A percentile compares a stretch with the other conserved stretches of the same genome.
Evolutionary conservation across 2,888 invertebrate species (phyloP).

Genomic region (Blera fallax): DNA sequence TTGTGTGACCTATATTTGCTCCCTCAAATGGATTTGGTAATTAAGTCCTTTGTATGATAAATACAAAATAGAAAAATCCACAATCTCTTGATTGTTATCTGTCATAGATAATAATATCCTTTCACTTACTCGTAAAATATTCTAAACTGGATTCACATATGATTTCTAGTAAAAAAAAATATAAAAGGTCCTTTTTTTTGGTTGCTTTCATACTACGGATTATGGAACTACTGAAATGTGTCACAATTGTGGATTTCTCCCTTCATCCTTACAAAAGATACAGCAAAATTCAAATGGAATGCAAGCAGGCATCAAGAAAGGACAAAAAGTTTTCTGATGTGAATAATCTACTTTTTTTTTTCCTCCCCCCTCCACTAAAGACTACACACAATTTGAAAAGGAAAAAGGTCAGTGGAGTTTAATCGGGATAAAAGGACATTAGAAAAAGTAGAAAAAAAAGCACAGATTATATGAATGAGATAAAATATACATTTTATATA

Average conservation of each 20-base stretch:
- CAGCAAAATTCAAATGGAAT: not conserved
- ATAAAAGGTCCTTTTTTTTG: slow-evolving; percentile 6
- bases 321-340: slow-evolving; percentile 2
- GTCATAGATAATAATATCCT: not conserved
- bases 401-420: slow-evolving; percentile 10
- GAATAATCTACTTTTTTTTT: slow-evolving; percentile 1
- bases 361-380: not conserved
- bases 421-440: slow-evolving; percentile 20
- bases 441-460: not conserved
- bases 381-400: not conserved
- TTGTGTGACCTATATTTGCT: slow-evolving; percentile 6
- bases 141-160: not conserved
- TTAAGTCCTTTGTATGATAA: not conserved
- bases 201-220: not conserved
- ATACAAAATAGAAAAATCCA: not conserved
- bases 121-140: not conserved
- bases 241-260: not conserved
- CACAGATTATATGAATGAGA: not conserved
- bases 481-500: slow-evolving; percentile 5
- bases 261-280: not conserved
- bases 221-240: not conserved
- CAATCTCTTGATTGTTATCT: slow-evolving; percentile 44
- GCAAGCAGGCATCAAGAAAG: not conserved
- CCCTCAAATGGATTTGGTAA: slow-evolving; percentile 38
- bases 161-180: not conserved